Evolutionary conservation across 2,797 vertebrate genomes (phyloP), one percentile per base, ranked within the genome.

Genomic region (Trematocara caparti): DNA sequence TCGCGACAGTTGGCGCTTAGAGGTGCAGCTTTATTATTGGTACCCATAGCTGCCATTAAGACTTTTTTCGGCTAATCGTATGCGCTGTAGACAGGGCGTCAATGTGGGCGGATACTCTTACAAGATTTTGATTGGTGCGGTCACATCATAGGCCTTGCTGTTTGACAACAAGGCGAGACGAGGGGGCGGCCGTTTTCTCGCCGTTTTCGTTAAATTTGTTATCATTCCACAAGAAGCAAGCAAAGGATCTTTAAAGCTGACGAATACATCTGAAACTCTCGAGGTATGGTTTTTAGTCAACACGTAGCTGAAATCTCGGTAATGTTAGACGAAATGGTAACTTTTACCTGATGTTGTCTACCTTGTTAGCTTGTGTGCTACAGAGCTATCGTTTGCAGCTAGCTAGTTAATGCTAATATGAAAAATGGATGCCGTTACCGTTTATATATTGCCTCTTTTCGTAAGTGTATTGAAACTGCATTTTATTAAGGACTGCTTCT

Each of bases 81-180:
- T 34, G 13, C 11, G 0, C 2, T 1, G 2, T 27, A 6, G 1
- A 3, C 2, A 3, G 85, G 90, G 85, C 50, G 88, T 86, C 1
- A 13, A 32, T 2, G 51, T 40, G 47, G 88, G 81, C 51, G 83
- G 85, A 27, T 2, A 15, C 3, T 3, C 27, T 79, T 75, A 38
- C 3, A 8, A 57, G 11, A n/a, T 13, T 45, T 76, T 84, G 91
- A 95, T 94, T 95, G 90, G 94, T 32, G 27, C 51, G 19, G n/a
- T 9, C 6, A 69, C 17, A 14, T 84, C 75, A 57, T 1, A 81
- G 82, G 32, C 66, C 62, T 69, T 45, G 40, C 59, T 91, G 85
- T 93, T 93, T 89, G 80, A 92, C 87, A 92, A 93, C 87, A 6
- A 6, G 55, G 40, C 0, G 6, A 6, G 5, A 55, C 8, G 6